These are phyloP conservation scores for Calameuta filiformis DNA, from an alignment of 2,888 invertebrate genomes.

Conservation along the genomic window DNA sequence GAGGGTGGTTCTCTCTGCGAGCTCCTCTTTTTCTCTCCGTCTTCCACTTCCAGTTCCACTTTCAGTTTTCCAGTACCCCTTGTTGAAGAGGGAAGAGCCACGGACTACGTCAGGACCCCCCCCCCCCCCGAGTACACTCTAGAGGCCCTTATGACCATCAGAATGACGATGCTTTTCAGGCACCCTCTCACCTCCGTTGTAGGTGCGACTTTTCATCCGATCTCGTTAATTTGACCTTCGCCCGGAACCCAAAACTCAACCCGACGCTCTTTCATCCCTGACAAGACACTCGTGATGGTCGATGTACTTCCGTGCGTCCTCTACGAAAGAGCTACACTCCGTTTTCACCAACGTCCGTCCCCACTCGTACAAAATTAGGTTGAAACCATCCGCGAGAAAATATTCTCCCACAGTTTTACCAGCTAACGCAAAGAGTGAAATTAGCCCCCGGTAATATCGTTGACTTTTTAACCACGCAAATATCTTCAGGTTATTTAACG, in stretches of 20 bases:
- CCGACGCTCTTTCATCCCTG: background rate
- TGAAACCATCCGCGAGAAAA: background rate
- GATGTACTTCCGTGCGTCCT: too few species aligned
- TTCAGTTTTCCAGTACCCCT: background rate
- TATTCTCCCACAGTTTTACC: background rate
- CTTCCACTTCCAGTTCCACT: conserved; percentile 13
- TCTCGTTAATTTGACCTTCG: background rate
- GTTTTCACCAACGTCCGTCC: background rate
- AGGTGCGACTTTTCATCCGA: background rate
- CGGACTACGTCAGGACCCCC: background rate
- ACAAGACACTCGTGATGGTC: background rate
- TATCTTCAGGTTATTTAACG: background rate
- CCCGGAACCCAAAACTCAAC: background rate
- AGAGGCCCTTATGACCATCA: background rate
- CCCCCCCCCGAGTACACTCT: background rate
- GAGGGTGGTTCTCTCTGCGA: conserved; percentile 41
- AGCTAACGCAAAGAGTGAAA: background rate
- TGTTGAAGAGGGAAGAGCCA: background rate
- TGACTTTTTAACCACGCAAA: background rate
- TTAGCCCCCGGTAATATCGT: background rate
- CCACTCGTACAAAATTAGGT: background rate
- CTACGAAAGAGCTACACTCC: background rate
- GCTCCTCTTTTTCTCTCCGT: conserved; percentile 31
- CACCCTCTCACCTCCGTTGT: background rate
- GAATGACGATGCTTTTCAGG: background rate